Evolutionary conservation across 2,113 vertebrate genomes (phyloP).

Genomic region (Gopherus evgoodei): DNA sequence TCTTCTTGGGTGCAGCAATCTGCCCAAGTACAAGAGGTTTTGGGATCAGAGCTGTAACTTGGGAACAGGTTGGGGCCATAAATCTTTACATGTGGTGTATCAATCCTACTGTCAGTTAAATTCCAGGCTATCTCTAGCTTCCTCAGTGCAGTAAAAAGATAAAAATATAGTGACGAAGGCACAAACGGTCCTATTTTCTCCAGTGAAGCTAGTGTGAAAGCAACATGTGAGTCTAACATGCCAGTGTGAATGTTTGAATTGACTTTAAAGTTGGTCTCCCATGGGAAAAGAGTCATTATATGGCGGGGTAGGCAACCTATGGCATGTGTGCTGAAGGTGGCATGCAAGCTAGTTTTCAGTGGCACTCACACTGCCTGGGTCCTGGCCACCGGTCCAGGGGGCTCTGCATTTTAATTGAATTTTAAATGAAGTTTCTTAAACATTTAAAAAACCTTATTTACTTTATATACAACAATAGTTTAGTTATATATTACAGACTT

Average conservation of each 20-base stretch:
- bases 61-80: background rate
- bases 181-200: background rate
- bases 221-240: accelerated
- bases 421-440: no score
- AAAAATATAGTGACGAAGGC: background rate
- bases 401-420: no score
- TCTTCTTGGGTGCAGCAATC: background rate
- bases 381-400: no score
- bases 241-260: background rate
- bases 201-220: background rate
- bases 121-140: background rate
- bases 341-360: no score
- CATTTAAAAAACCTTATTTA: no score
- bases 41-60: background rate
- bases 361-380: no score
- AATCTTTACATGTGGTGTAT: background rate
- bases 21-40: background rate
- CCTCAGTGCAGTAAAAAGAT: background rate
- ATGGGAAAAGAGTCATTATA: accelerated
- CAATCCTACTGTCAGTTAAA: background rate
- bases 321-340: no score
- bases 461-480: no score
- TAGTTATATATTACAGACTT: no score
- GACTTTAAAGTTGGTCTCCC: accelerated
- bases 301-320: accelerated